A percentile compares a stretch with the other conserved stretches of the same genome.
Evolutionary conservation across 2,113 vertebrate genomes (phyloP).

Genomic region (Aix galericulata): DNA sequence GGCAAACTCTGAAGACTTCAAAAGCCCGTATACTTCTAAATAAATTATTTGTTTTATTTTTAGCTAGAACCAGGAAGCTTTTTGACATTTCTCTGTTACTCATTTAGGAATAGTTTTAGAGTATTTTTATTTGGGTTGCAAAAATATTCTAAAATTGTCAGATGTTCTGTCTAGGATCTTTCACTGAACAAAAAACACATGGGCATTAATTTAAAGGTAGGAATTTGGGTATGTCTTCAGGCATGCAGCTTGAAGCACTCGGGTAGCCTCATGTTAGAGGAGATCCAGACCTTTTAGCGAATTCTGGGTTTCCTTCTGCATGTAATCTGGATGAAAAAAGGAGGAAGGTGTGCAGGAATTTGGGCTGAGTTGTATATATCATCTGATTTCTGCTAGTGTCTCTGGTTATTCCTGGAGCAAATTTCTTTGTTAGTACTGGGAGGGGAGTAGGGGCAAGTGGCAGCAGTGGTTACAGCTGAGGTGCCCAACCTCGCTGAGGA

Average conservation of each 20-base stretch:
- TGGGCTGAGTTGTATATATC: background rate
- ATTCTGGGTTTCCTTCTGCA: background rate
- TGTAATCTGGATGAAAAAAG: background rate
- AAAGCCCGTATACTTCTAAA: conserved; percentile 20
- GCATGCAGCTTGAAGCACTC: background rate
- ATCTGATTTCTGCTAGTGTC: background rate
- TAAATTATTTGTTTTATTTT: conserved; percentile 57
- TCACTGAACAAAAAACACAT: background rate
- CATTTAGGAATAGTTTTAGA: background rate
- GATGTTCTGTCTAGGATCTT: background rate
- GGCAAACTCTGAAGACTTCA: conserved; percentile 46
- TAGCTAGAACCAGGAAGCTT: conserved; percentile 2
- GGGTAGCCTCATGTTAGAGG: background rate
- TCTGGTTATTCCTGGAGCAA: background rate
- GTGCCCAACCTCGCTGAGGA: background rate
- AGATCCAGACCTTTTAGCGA: background rate
- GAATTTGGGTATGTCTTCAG: background rate
- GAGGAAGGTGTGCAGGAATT: background rate
- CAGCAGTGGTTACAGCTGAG: accelerated
- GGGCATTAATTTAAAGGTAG: background rate
- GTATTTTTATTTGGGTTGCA: conserved; percentile 4
- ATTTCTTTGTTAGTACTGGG: background rate
- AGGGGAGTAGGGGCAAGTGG: background rate
- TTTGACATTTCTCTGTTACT: conserved; percentile 24
- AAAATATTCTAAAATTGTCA: background rate